Evolutionary conservation across 35 echinoderm and acorn worm genomes (phyloP).

Genomic region (Amphiura filiformis): DNA sequence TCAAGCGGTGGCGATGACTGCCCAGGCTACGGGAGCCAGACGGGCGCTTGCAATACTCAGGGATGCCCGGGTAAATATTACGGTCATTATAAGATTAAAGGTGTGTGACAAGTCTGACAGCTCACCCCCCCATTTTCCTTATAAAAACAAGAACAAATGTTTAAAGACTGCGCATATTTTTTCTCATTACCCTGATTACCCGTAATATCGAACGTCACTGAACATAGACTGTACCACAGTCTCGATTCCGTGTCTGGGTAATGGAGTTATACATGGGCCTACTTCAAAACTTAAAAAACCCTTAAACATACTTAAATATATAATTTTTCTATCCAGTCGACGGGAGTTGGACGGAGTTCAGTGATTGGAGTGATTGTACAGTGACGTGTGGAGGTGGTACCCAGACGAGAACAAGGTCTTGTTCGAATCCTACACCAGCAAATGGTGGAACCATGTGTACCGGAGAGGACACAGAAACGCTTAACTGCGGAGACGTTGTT

Average conservation of each 20-base stretch:
- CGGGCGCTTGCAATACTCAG: slow-evolving; percentile 35
- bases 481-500: slow-evolving; percentile 7
- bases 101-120: too few relatives aligned
- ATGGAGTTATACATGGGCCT: too few relatives aligned
- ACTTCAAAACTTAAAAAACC: too few relatives aligned
- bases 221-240: too few relatives aligned
- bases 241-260: too few relatives aligned
- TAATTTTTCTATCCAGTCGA: slow-evolving; percentile 54
- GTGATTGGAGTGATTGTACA: slow-evolving; percentile 52
- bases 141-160: too few relatives aligned
- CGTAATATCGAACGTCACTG: too few relatives aligned
- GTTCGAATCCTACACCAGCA: slow-evolving; percentile 64
- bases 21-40: slow-evolving; percentile 45
- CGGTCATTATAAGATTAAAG: too few relatives aligned
- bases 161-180: too few relatives aligned
- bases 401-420: slow-evolving; percentile 21
- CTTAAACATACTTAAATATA: too few relatives aligned
- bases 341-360: slow-evolving; percentile 61
- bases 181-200: too few relatives aligned
- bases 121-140: too few relatives aligned
- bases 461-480: slow-evolving; percentile 13
- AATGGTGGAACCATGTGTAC: slow-evolving; percentile 48
- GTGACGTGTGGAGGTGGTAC: slow-evolving; percentile 56
- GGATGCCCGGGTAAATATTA: slow-evolving; percentile 49
- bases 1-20: slow-evolving; percentile 51